Evolutionary conservation across 2,113 vertebrate species (phyloP), one percentile per base, ranked within the genome.

Genomic region (Furnarius figulus): DNA sequence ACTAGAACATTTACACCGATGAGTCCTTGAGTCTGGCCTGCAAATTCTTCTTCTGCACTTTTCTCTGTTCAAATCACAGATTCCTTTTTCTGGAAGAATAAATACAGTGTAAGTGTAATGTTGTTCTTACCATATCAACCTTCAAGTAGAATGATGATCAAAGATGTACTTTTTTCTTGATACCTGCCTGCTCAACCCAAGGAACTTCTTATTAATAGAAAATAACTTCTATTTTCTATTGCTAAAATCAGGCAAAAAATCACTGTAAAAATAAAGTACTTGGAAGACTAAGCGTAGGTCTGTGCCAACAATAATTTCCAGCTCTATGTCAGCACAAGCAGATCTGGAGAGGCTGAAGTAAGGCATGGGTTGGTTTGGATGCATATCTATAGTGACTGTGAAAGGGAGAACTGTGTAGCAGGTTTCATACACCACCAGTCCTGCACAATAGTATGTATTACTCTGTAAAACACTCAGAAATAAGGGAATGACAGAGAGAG

Each of bases 1-100:
- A 40, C 97, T 95, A 4, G 94, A 95, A 96, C 99, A 99, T 56
- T 73, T 96, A 82, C 99, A 99, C 17, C 50, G 33, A 7, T 94
- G 97, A 12, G 71, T 73, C 49, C 94, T 92, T 8, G 65, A 88
- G 27, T 95, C 93, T 61, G 63, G 91, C 46, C 97, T 97, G 88
- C 99, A 99, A 46, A 95, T 94, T 15, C 92, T 96, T 85, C 92
- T 44, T 9, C 75, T 91, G 92, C 98, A 99, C 25, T 86, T 95
- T 31, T 96, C 97, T 86, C 88, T 97, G 63, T 59, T 96, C 68
- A 66, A 65, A 68, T 97, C 95, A 89, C 98, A 98, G 31, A 80
- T 97, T 97, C 81, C 91, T 95, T 68, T 89, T 88, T 95, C 97
- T 98, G 62, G 35, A 98, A 97, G 39, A 97, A 61, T 50, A 76